These are phyloP conservation scores for Ianthella basta DNA, from an alignment of 37 sponge, comb jelly and placozoan species.

Conservation along the genomic window DNA sequence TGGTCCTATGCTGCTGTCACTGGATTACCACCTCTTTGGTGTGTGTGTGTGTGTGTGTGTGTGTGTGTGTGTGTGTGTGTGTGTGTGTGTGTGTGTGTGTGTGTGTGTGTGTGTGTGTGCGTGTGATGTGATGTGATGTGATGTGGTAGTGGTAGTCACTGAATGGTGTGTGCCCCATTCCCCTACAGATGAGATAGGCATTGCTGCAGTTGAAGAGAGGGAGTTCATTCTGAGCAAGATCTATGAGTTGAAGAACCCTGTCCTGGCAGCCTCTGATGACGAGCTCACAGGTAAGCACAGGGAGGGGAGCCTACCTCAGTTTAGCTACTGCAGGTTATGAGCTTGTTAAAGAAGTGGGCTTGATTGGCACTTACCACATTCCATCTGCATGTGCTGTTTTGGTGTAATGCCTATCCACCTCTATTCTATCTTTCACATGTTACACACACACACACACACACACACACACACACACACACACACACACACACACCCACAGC, in stretches of 20 bases:
- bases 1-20: slow-evolving; percentile 21
- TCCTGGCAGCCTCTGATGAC: slow-evolving; percentile 38
- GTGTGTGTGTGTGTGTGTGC: slow-evolving; percentile 1
- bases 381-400: neutral
- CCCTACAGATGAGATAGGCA: slow-evolving; percentile 57
- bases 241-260: slow-evolving; percentile 67
- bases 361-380: no score
- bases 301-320: no score
- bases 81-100: slow-evolving; percentile 22
- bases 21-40: slow-evolving; percentile 40
- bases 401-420: neutral
- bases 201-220: slow-evolving; percentile 50
- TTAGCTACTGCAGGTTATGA: no score
- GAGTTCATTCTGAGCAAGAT: slow-evolving; percentile 60
- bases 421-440: neutral
- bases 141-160: neutral
- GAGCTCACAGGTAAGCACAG: slow-evolving; percentile 38
- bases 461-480: neutral
- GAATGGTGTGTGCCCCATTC: neutral
- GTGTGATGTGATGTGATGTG: neutral
- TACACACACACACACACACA: neutral
- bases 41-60: slow-evolving; percentile 24
- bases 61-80: slow-evolving; percentile 41
- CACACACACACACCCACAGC: slow-evolving; percentile 3
- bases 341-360: no score